Evolutionary conservation across 2,888 invertebrate species (phyloP).

Genomic region (Phalera bucephala): DNA sequence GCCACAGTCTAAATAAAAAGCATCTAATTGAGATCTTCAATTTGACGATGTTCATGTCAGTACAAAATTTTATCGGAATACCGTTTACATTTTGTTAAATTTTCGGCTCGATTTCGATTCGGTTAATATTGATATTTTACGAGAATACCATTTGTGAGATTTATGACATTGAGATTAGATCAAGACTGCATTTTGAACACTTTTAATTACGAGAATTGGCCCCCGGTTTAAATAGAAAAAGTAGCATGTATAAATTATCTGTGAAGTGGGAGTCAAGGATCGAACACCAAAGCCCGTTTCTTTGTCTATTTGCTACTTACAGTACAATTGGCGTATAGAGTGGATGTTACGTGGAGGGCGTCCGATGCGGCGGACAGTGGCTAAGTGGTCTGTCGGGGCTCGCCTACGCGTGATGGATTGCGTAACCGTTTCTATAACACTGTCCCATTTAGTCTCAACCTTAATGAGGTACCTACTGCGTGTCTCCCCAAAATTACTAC

Average conservation of each 20-base stretch:
- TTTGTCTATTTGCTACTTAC: conserved; percentile 39
- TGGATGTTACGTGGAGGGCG: conserved; percentile 52
- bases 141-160: no score
- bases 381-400: conserved; percentile 72
- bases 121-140: no score
- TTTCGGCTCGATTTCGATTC: no score
- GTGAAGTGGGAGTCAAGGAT: conserved; percentile 10
- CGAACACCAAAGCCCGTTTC: conserved; percentile 38
- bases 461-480: conserved; percentile 45
- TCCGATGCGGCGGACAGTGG: conserved; percentile 61
- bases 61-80: no score
- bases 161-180: no score
- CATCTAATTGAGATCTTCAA: no score
- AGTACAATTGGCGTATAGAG: conserved; percentile 22
- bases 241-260: conserved; percentile 1
- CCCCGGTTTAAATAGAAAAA: background rate
- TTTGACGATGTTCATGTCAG: no score
- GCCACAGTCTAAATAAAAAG: no score
- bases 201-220: no score
- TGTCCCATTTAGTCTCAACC: conserved; percentile 45
- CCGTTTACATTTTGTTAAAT: no score
- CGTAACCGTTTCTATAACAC: conserved; percentile 32
- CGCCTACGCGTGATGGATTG: conserved; percentile 70
- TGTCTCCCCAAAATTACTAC: conserved; percentile 36
- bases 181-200: no score